Percentiles rank a stretch among this genome's conserved stretches.
Evolutionary conservation across 2,113 vertebrate species (phyloP).

Genomic region (Silurus asotus): DNA sequence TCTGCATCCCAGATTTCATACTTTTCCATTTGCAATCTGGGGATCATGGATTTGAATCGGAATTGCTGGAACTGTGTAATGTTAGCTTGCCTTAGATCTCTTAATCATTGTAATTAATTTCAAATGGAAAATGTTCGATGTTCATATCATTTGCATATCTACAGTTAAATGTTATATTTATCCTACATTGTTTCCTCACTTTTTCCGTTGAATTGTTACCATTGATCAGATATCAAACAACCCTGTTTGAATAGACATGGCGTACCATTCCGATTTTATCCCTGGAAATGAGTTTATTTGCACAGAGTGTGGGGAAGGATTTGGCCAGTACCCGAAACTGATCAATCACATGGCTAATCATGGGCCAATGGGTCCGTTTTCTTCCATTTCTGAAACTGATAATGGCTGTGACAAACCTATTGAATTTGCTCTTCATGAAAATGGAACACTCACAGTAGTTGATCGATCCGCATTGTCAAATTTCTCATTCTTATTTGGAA

Average conservation of each 20-base stretch:
- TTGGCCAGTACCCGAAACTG: conserved; percentile 70
- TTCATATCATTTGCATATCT: neutral
- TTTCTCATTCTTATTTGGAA: conserved; percentile 54
- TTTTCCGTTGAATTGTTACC: neutral
- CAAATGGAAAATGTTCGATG: neutral
- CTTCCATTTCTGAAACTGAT: conserved; percentile 67
- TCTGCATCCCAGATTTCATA: conserved; percentile 16
- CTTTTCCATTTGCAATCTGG: neutral
- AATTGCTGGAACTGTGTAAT: conserved; percentile 4
- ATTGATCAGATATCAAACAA: neutral
- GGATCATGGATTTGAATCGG: neutral
- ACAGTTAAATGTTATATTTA: neutral
- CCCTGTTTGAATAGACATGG: conserved; percentile 61
- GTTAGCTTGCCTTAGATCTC: neutral
- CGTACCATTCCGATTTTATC: conserved; percentile 61
- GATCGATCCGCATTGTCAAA: conserved; percentile 63
- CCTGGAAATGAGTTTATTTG: conserved; percentile 73
- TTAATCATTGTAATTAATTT: neutral
- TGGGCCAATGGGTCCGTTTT: conserved; percentile 71
- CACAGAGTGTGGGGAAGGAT: conserved; percentile 78
- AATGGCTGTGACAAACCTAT: conserved; percentile 72
- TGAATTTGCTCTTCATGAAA: conserved; percentile 78
- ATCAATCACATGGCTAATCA: conserved; percentile 73
- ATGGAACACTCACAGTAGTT: conserved; percentile 72
- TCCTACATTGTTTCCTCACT: neutral